Conservation (phyloP, 2,113 vertebrate genomes). For the Rhinogobius similis region DNA sequence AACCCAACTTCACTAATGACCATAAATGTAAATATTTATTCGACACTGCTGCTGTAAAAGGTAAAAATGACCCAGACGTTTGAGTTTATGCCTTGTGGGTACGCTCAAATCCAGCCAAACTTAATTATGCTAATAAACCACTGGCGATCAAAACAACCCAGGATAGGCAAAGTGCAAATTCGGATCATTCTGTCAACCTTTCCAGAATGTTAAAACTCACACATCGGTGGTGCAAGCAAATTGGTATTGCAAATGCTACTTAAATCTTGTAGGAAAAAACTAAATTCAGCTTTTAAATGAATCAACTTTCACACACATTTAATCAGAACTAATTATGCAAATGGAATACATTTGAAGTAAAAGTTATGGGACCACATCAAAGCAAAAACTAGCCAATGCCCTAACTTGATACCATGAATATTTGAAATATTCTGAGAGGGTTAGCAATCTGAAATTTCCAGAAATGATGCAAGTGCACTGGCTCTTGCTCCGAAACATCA, state of each 20-base stretch:
- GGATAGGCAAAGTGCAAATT: neutral
- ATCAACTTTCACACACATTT: neutral
- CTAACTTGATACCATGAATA: slow-evolving; percentile 20
- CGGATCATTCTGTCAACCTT: neutral
- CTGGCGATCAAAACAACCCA: neutral
- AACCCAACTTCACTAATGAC: neutral
- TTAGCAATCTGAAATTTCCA: slow-evolving; percentile 33
- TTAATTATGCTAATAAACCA: neutral
- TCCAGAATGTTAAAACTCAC: neutral
- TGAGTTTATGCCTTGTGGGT: neutral
- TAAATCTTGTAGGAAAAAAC: neutral
- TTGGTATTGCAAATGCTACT: neutral
- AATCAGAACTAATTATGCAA: neutral
- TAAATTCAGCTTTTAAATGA: neutral
- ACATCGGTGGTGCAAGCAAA: neutral
- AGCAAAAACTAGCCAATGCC: neutral
- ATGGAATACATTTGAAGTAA: neutral
- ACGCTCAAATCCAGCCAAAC: neutral
- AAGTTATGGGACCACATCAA: slow-evolving; percentile 3
- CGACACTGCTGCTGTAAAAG: neutral
- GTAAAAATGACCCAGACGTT: neutral
- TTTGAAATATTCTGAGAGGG: slow-evolving; percentile 39
- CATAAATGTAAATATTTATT: too few species aligned
- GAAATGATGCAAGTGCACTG: slow-evolving; percentile 40
- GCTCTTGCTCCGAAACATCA: slow-evolving; percentile 22